Evolutionary conservation across 2,113 vertebrate genomes (phyloP), one percentile per base, ranked within the genome.

Genomic region (Nematolebias whitei): DNA sequence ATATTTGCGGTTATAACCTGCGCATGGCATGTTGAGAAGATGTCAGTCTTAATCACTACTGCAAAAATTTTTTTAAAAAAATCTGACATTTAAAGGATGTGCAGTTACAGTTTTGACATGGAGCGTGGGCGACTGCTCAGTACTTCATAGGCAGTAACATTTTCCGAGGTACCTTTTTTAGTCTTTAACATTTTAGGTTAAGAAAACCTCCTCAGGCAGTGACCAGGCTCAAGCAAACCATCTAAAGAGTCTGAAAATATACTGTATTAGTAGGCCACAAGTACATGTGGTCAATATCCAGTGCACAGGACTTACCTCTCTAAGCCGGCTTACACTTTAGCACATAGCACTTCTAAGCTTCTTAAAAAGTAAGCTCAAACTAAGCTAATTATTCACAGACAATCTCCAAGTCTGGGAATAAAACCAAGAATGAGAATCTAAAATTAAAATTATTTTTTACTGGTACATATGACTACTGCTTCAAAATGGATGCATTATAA

Each of bases 371-470:
- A 86, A 87, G 82, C 88, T 80, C 80, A 78, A 85, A 89, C 85
- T 79, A 85, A 88, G 86, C 80, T 91, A 88, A 89, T 91, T 90
- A 88, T 91, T 86, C 84, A 88, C 43, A 76, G 83, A 60, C 70
- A 73, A 63, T 63, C 78, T 77, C 59, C 32, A 43, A 83, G 71
- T 76, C 60, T 74, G 58, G 78, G 60, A 84, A 85, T 76, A 61
- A 45, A 62, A 68, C 77, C 74, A 78, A 44, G 55, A 35, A 68
- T 49, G 61, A 75, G 69, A 32, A 73, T 47, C 65, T 70, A 40
- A 63, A 74, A 70, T 69, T 43, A 54, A 55, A 35, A 55, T 52
- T 75, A 55, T 61, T 75, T 66, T 75, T 57, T 13, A 57, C 56
- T 38, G 63, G 60, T 63, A 64, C 48, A 49, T 63, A 48, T n/a